A percentile compares a stretch with the other conserved stretches of the same genome.
phyloP scores from a whole-genome alignment of 2,888 invertebrate genomes.

The Trilocha varians region DNA sequence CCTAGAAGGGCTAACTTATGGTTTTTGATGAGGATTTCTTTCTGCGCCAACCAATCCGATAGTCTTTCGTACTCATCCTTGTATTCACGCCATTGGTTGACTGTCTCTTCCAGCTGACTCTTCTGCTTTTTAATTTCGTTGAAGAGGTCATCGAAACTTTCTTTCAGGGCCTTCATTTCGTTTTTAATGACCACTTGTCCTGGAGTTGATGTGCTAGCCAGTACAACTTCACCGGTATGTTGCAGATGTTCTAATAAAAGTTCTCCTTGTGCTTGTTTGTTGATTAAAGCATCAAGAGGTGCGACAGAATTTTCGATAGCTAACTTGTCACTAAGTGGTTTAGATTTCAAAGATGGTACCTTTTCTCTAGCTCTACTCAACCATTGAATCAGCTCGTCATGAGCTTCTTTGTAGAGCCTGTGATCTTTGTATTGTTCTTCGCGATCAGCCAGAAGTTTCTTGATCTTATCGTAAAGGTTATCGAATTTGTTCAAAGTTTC shows the following conservation, averaged over 20 bases:
- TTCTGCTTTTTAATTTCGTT: constrained; percentile 90
- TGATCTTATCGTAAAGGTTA: constrained; percentile 81
- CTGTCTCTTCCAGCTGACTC: constrained; percentile 84
- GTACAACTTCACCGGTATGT: constrained; percentile 89
- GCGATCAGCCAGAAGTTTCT: constrained; percentile 82
- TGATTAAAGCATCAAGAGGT: constrained; percentile 87
- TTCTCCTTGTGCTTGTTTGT: constrained; percentile 93
- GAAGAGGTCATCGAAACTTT: constrained; percentile 88
- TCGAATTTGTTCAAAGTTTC: constrained; percentile 90
- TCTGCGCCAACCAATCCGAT: constrained; percentile 94
- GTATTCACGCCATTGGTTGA: constrained; percentile 90
- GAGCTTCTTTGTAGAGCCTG: constrained; percentile 90
- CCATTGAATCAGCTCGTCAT: constrained; percentile 92
- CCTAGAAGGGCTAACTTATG: constrained; percentile 88
- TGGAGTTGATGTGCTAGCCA: constrained; percentile 85
- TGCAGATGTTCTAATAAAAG: constrained; percentile 88
- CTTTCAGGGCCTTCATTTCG: constrained; percentile 88
- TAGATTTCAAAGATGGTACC: constrained; percentile 88
- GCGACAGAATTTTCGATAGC: constrained; percentile 91
- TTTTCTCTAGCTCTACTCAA: constrained; percentile 90
- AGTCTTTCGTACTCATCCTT: constrained; percentile 94
- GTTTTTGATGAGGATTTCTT: constrained; percentile 91
- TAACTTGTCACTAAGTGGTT: constrained; percentile 87
- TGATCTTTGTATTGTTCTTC: constrained; percentile 92
- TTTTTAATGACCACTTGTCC: constrained; percentile 87